A percentile compares a stretch with the other conserved stretches of the same genome.
Evolutionary conservation across 2,797 vertebrate genomes (phyloP).

Genomic region (Menidia menidia): DNA sequence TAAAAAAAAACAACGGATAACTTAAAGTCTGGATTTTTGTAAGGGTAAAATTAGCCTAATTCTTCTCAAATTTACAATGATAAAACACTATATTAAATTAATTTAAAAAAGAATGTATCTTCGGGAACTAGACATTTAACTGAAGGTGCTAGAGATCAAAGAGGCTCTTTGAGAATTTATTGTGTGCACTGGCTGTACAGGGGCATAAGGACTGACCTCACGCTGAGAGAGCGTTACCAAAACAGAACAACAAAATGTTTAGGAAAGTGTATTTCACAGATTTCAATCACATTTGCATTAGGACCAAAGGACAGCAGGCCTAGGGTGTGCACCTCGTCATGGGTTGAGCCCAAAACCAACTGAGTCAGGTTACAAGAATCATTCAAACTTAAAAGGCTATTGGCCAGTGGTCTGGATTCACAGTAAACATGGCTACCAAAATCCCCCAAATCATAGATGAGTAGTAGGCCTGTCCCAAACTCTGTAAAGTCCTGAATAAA

Average conservation of each 20-base stretch:
- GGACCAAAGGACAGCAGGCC: not conserved
- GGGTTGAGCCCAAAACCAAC: not conserved
- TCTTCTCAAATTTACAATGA: no score
- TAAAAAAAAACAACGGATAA: not conserved
- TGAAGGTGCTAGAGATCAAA: not conserved
- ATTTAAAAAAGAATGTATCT: no score
- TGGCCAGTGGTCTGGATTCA: not conserved
- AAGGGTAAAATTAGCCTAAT: no score
- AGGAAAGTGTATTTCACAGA: not conserved
- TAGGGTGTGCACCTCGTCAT: not conserved
- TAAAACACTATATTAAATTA: no score
- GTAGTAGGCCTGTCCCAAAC: not conserved
- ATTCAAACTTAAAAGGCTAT: not conserved
- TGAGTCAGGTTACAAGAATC: not conserved
- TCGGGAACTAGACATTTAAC: no score
- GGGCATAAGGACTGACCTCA: not conserved
- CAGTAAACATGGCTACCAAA: not conserved
- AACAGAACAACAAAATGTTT: conserved; percentile 1
- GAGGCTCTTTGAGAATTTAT: not conserved
- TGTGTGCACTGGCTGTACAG: not conserved
- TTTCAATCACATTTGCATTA: not conserved
- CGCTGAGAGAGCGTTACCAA: not conserved
- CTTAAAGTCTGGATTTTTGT: no score
- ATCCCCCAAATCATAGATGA: not conserved
- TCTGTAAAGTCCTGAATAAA: no score